Evolutionary conservation across 1,140 invertebrate genomes (phyloP).

Genomic region (Bombyx mandarina): DNA sequence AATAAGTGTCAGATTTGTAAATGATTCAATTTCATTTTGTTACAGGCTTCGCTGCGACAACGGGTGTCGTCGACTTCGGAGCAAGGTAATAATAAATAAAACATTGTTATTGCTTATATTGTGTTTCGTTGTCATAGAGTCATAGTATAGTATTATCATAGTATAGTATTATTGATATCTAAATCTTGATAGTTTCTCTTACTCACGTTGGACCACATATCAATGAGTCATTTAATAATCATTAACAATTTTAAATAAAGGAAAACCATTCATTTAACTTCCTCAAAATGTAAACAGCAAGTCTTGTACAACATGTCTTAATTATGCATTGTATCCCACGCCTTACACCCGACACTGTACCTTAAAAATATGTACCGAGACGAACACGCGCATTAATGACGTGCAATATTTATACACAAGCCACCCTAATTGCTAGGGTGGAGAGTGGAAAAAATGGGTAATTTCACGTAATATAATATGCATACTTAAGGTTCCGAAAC

Average conservation of each 20-base stretch:
- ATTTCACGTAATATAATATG: conserved; percentile 71
- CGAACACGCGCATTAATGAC: conserved; percentile 68
- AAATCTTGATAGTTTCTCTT: not conserved
- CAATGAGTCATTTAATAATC: no score
- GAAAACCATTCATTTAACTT: no score
- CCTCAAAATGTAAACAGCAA: no score
- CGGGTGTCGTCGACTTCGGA: conserved; percentile 56
- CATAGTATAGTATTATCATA: no score
- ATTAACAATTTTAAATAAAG: no score
- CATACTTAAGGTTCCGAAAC: conserved; percentile 66
- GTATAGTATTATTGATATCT: no score
- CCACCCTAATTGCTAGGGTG: conserved; percentile 68
- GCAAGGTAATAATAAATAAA: conserved; percentile 43
- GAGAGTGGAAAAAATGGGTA: conserved; percentile 71
- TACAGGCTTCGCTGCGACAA: conserved; percentile 62
- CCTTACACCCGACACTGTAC: conserved; percentile 39
- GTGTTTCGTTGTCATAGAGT: no score
- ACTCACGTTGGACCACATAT: not conserved
- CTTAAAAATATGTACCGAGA: conserved; percentile 64
- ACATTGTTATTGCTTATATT: no score
- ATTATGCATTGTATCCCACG: conserved; percentile 65
- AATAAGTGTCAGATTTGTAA: not conserved
- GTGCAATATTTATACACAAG: conserved; percentile 70
- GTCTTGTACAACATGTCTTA: conserved; percentile 47
- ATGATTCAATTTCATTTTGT: conserved; percentile 32